Base-by-base conservation (phyloP, 1,140 invertebrate species). In the Pseudomyrmex gracilis region DNA sequence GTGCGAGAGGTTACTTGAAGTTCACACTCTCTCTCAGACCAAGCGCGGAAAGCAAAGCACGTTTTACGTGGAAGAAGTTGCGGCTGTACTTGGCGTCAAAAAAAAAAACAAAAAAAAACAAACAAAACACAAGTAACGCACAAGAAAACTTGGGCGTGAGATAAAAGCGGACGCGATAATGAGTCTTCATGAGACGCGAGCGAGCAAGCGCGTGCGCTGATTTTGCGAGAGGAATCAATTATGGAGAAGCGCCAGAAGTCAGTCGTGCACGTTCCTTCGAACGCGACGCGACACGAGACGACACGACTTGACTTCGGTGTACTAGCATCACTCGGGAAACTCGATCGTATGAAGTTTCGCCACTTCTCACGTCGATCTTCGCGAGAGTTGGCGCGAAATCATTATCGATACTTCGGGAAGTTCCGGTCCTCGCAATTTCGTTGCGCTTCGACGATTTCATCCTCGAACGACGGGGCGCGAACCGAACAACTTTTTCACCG, bases 211-310 rank as follows among this genome's bases (percentile, higher is more conserved):
- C 55, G 22, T 51, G 64, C 43, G 20, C 9, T 20, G 76, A 53
- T 70, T 24, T 24, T 13, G 13, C 68, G 76, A 70, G 66, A 58
- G 43, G 43, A 71, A 80, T 80, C 76, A 71, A 80, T 80, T 80
- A 80, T 80, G 66, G 76, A 70, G 76, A 78, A 66, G 24, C 58
- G 64, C 66, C 76, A 80, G 47, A 71, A 70, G 76, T 71, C 66
- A 60, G 53, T 80, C 20, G 53, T 55, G 34, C 76, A 70, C 64
- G 76, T 78, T 70, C 15, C 34, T 5, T 3, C 66, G 43, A 70
- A 70, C 43, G 51, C 63, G 24, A 68, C 53, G 7, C 43, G 61
- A 67, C 24, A 51, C 73, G 73, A 9, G 24, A 34, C 34, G 34
- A 7, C 34, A 34, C 34, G 34, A 34, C 34, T 34, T 34, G 60